Base-by-base conservation (phyloP, 1,140 invertebrate species). In the Neodiprion pinetum region DNA sequence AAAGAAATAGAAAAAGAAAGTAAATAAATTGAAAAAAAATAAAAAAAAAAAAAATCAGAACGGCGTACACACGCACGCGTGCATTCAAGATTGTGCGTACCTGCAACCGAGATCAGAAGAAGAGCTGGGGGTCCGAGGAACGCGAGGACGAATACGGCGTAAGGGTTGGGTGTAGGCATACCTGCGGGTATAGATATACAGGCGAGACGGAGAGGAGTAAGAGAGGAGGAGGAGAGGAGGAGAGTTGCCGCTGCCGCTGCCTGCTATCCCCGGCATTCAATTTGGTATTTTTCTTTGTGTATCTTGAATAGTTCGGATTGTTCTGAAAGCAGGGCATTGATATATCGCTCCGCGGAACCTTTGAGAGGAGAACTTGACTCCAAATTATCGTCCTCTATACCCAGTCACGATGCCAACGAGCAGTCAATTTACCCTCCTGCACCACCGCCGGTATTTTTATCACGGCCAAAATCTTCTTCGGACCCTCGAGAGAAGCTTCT, bases 261-360 rank as follows among this genome's bases (percentile, higher is more conserved):
- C 76, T 79, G 85, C 86, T 87, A 88, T 88, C 81, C 85, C 83
- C 86, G 80, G 87, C 83, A 89, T 89, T 89, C 86, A 86, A 88
- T 88, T 88, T 87, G 87, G 87, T 88, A 89, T 89, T 88, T 89
- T 89, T 89, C 87, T 89, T 88, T 89, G 87, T 88, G 87, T 87
- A 87, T 88, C 86, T 85, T 84, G 82, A 85, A 89, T 89, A 89
- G 87, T 87, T 89, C 75, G 85, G 87, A 89, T 89, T 88, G 86
- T 89, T 89, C 80, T 82, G 85, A 86, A 84, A 88, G 84, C 85
- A 81, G 84, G 84, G 84, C 87, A 88, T 88, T 88, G 88, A 89
- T 89, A 88, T 89, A 89, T 89, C 87, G 87, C 87, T 77, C 81
- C 86, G 87, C 87, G 86, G 88, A 84, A 86, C 86, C 88, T 88